Percentiles rank a stretch among this genome's conserved stretches.
These are phyloP conservation scores for Saccostrea glomerata DNA, from an alignment of 1,140 invertebrate species.

Conservation along the genomic window DNA sequence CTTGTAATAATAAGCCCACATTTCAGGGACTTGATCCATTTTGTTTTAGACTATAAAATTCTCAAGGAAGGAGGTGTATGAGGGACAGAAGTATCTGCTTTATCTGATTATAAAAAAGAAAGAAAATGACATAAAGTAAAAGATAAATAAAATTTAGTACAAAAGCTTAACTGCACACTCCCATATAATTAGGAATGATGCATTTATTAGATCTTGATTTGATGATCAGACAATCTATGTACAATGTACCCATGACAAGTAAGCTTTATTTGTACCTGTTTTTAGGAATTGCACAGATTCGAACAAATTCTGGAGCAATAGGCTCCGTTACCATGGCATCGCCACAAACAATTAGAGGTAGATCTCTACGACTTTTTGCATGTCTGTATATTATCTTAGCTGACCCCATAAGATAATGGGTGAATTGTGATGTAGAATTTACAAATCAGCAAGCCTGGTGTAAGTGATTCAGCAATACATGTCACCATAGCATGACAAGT, in stretches of 20 bases:
- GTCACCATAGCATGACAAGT: background rate
- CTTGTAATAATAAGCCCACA: too few relatives aligned
- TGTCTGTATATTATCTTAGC: background rate
- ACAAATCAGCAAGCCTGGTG: background rate
- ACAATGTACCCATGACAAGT: background rate
- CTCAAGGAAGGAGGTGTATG: too few relatives aligned
- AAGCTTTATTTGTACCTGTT: conserved; percentile 17
- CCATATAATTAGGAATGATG: too few relatives aligned
- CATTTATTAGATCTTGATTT: too few relatives aligned
- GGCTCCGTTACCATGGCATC: conserved; percentile 51
- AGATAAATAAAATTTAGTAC: too few relatives aligned
- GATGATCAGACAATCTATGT: too few relatives aligned
- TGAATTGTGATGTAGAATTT: background rate
- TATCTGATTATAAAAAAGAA: too few relatives aligned
- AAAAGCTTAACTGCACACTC: too few relatives aligned
- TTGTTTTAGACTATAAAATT: too few relatives aligned
- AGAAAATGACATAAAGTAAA: too few relatives aligned
- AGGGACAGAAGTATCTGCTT: too few relatives aligned
- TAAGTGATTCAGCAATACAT: background rate
- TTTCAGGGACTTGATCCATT: too few relatives aligned
- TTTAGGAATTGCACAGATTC: conserved; percentile 62
- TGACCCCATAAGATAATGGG: background rate
- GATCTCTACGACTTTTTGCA: conserved; percentile 28
- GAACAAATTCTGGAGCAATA: conserved; percentile 53
- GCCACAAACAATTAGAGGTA: conserved; percentile 75